These are phyloP conservation scores for Neogobius melanostomus DNA, from an alignment of 2,113 vertebrate species.

Conservation along the genomic window DNA sequence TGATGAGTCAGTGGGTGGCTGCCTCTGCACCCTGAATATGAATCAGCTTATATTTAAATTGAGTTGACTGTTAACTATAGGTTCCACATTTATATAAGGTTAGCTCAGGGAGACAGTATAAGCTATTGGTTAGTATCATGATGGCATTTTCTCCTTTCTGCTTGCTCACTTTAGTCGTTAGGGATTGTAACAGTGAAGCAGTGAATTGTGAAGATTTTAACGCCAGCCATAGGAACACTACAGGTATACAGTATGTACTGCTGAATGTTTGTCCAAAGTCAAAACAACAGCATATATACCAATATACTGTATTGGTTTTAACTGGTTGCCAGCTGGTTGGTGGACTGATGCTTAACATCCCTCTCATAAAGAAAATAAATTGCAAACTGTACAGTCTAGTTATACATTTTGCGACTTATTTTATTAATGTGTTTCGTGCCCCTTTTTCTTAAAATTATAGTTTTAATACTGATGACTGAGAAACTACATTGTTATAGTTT, in stretches of 20 bases:
- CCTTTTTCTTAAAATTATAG: too few relatives aligned
- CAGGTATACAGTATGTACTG: too few relatives aligned
- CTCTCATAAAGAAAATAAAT: too few relatives aligned
- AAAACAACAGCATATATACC: neutral
- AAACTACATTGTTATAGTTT: too few relatives aligned
- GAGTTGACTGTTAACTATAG: constrained; percentile 4
- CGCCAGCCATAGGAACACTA: too few relatives aligned
- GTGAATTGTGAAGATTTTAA: neutral
- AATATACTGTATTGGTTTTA: neutral
- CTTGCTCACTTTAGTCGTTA: neutral
- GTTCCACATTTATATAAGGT: constrained; percentile 10
- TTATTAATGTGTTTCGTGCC: too few relatives aligned
- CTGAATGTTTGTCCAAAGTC: neutral
- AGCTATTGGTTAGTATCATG: neutral
- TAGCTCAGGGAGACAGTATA: neutral
- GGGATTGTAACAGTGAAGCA: neutral
- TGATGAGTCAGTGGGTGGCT: constrained; percentile 42
- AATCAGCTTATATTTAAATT: constrained; percentile 19
- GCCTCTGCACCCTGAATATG: constrained; percentile 15
- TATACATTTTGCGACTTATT: too few relatives aligned
- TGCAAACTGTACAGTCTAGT: too few relatives aligned
- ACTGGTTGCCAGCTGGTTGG: neutral
- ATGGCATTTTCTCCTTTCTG: neutral
- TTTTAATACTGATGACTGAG: too few relatives aligned
- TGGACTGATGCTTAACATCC: too few relatives aligned